Percentiles rank a stretch among this genome's conserved stretches.
Conservation (phyloP, 2,888 invertebrate species). For the Trichopria drosophilae region DNA sequence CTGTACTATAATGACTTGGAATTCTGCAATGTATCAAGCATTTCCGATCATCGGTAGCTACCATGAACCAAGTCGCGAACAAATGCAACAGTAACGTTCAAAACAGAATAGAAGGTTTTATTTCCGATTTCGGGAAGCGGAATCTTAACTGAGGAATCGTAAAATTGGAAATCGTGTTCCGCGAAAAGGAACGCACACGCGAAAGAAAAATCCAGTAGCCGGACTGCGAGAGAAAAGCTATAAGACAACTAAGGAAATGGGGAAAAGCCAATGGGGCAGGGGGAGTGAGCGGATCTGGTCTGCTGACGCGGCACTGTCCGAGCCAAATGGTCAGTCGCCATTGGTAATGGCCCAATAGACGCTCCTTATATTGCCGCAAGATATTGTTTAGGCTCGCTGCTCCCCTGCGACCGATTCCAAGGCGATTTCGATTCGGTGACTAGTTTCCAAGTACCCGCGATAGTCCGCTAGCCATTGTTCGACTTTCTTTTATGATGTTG, state of each 20-base stretch:
- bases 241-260: conserved; percentile 22
- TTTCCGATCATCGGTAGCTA: no score
- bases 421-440: conserved; percentile 31
- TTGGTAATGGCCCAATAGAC: conserved; percentile 59
- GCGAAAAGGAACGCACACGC: conserved; percentile 27
- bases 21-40: no score
- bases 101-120: conserved; percentile 16
- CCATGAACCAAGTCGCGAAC: no score
- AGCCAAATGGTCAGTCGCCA: conserved; percentile 54
- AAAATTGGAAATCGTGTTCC: conserved; percentile 34
- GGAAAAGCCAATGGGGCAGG: conserved; percentile 25
- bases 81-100: background rate
- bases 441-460: no score
- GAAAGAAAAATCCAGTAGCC: conserved; percentile 34
- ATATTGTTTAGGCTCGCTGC: conserved; percentile 56
- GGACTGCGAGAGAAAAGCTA: conserved; percentile 28
- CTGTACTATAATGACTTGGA: no score
- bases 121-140: conserved; percentile 22
- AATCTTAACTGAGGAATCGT: conserved; percentile 36
- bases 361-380: conserved; percentile 58
- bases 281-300: conserved; percentile 35
- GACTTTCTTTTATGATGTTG: no score
- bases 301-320: conserved; percentile 57
- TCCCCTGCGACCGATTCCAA: conserved; percentile 30
- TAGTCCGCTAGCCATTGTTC: no score